Percentiles rank a stretch among this genome's conserved stretches.
These are phyloP conservation scores for Eriocheir sinensis DNA, from an alignment of 1,140 invertebrate genomes.

Conservation along the genomic window DNA sequence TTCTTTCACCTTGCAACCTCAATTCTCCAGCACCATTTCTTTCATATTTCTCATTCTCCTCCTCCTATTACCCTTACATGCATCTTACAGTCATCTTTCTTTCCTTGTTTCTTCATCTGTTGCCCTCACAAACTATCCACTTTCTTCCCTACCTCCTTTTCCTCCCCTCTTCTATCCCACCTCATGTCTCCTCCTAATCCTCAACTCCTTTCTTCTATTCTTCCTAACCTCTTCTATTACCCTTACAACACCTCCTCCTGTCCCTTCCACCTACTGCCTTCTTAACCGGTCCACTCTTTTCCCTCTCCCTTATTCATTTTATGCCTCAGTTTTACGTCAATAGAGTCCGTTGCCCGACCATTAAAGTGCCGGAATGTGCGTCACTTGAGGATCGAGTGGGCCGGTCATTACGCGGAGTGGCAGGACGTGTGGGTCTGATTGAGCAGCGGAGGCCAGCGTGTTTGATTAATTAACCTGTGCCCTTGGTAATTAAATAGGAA, in stretches of 20 bases:
- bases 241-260: background rate
- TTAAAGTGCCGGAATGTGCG: no score
- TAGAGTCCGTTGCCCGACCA: no score
- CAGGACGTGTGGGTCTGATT: background rate
- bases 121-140: background rate
- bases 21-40: background rate
- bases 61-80: background rate
- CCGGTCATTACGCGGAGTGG: background rate
- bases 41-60: background rate
- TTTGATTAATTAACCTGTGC: conserved; percentile 1
- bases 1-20: background rate
- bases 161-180: background rate
- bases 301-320: background rate
- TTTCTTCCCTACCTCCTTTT: background rate
- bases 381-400: no score
- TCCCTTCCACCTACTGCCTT: background rate
- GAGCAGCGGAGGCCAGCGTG: background rate
- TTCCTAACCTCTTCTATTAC: background rate
- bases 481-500: background rate
- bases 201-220: background rate
- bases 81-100: background rate
- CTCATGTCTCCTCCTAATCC: background rate
- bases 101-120: background rate
- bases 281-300: background rate
- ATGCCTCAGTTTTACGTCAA: no score